Evolutionary conservation across 1,140 invertebrate genomes (phyloP).

Genomic region (Drosophila kikkawai): DNA sequence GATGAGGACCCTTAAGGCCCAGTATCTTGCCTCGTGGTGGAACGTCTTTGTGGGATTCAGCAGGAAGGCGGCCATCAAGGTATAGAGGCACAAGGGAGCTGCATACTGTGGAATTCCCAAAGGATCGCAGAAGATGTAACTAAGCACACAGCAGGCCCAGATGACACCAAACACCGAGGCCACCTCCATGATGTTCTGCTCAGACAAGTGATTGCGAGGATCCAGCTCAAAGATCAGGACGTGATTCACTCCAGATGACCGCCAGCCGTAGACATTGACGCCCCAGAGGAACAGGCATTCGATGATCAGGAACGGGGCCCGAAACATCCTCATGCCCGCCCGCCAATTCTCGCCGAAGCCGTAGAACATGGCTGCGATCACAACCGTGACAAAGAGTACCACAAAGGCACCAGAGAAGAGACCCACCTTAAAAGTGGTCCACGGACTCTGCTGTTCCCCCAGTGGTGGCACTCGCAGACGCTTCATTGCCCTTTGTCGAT

Average conservation of each 20-base stretch:
- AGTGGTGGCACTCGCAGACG: slow-evolving; percentile 93
- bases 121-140: slow-evolving; percentile 89
- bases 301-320: slow-evolving; percentile 93
- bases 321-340: slow-evolving; percentile 89
- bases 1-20: slow-evolving; percentile 86
- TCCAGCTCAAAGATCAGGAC: slow-evolving; percentile 97
- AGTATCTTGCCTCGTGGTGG: slow-evolving; percentile 91
- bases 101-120: slow-evolving; percentile 92
- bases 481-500: slow-evolving; percentile 94
- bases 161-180: slow-evolving; percentile 93
- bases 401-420: slow-evolving; percentile 93
- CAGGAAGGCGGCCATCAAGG: slow-evolving; percentile 90
- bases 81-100: slow-evolving; percentile 90
- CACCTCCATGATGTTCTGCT: slow-evolving; percentile 95
- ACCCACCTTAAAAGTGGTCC: slow-evolving; percentile 94
- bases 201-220: slow-evolving; percentile 94
- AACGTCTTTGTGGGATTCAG: slow-evolving; percentile 93
- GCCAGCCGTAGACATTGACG: slow-evolving; percentile 95
- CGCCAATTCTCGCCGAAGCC: slow-evolving; percentile 84
- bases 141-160: slow-evolving; percentile 90
- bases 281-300: slow-evolving; percentile 94
- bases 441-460: slow-evolving; percentile 92
- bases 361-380: slow-evolving; percentile 89
- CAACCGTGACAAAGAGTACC: slow-evolving; percentile 90
- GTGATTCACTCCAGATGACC: slow-evolving; percentile 93